phyloP scores from a whole-genome alignment of 1,140 invertebrate genomes.

The Lepeophtheirus salmonis region DNA sequence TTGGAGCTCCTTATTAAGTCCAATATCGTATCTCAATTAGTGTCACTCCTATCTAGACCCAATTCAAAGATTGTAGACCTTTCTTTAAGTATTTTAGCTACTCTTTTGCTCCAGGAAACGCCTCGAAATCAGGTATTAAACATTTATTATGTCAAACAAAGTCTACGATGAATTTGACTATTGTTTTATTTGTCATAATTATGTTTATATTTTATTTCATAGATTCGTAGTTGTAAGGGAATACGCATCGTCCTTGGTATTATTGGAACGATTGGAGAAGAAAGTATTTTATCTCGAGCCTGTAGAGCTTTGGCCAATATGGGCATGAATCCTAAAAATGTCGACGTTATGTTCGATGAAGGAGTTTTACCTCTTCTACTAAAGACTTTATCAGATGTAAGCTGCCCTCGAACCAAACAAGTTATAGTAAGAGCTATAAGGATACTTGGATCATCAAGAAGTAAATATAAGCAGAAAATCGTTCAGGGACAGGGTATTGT shows the following conservation, averaged over 20 bases:
- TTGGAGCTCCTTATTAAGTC: neutral
- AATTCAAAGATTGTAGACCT: constrained; percentile 14
- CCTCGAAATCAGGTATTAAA: constrained; percentile 1
- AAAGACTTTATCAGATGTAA: neutral
- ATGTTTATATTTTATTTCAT: neutral
- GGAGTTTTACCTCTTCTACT: neutral
- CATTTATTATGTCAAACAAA: too few species aligned
- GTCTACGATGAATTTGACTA: too few species aligned
- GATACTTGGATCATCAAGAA: neutral
- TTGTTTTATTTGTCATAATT: too few species aligned
- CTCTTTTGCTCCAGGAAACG: neutral
- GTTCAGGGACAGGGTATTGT: neutral
- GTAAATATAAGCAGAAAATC: neutral
- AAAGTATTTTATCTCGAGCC: neutral
- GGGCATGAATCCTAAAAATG: neutral
- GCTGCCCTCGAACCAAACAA: neutral
- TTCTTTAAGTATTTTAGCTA: constrained; percentile 1
- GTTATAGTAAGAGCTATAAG: constrained; percentile 7
- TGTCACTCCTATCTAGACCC: neutral
- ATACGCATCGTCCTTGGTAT: neutral
- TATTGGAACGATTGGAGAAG: neutral
- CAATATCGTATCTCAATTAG: neutral
- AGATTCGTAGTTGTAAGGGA: neutral
- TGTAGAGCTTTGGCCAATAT: constrained; percentile 10
- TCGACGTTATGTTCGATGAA: neutral